A percentile compares a stretch with the other conserved stretches of the same genome.
These are phyloP conservation scores for Ceratosolen solmsi DNA, from an alignment of 1,140 invertebrate genomes.

Conservation along the genomic window DNA sequence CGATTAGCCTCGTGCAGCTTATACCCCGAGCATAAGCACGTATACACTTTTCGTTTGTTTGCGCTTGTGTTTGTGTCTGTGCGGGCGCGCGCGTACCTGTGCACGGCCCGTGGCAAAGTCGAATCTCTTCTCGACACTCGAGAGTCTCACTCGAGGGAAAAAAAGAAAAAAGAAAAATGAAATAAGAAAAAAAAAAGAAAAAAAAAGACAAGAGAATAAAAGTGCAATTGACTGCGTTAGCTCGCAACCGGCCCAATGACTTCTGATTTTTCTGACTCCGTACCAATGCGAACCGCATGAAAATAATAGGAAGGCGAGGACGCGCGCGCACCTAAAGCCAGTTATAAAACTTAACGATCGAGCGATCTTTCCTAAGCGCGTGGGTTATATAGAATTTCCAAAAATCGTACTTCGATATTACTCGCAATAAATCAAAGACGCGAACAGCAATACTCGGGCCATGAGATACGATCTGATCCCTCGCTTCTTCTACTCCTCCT, in stretches of 20 bases:
- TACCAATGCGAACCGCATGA: neutral
- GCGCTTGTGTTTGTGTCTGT: neutral
- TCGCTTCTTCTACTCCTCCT: neutral
- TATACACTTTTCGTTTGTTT: constrained; percentile 13
- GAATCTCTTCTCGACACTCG: constrained; percentile 22
- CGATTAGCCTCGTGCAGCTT: constrained; percentile 40
- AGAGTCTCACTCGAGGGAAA: neutral
- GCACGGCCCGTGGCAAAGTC: neutral
- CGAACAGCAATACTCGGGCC: constrained; percentile 12
- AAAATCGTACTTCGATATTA: constrained; percentile 47
- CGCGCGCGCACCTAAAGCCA: neutral
- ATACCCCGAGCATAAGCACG: neutral
- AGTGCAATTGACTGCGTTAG: constrained; percentile 38
- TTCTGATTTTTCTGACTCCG: constrained; percentile 12
- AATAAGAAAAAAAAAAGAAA: too few relatives aligned
- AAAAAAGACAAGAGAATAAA: constrained; percentile 26
- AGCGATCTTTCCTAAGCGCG: constrained; percentile 18
- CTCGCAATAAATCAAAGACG: constrained; percentile 47
- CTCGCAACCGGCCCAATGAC: constrained; percentile 3
- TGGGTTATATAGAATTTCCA: constrained; percentile 38
- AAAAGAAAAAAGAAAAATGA: constrained; percentile 28
- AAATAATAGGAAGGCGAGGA: neutral
- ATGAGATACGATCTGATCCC: constrained; percentile 26
- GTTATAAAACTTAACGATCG: constrained; percentile 49
- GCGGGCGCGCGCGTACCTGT: neutral